Conservation (phyloP, 2,113 vertebrate species). For the Dipodomys spectabilis region DNA sequence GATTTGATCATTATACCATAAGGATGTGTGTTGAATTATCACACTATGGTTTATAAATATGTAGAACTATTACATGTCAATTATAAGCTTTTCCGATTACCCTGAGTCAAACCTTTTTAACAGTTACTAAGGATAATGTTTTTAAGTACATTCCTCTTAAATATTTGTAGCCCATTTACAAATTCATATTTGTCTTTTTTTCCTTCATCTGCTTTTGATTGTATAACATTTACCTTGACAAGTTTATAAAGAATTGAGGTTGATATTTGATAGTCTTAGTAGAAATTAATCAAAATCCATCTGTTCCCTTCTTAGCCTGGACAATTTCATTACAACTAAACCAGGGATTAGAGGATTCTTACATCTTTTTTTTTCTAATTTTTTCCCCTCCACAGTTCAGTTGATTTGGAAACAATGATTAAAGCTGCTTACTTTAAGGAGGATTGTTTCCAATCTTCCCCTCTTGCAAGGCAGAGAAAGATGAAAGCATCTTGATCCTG, state of each 20-base stretch:
- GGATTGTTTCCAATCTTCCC: conserved; percentile 86
- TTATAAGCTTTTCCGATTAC: background rate
- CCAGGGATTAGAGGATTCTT: conserved; percentile 88
- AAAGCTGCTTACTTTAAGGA: conserved; percentile 89
- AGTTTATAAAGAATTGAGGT: conserved; percentile 82
- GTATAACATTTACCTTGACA: conserved; percentile 80
- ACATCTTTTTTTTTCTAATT: conserved; percentile 45
- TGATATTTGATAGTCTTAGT: conserved; percentile 79
- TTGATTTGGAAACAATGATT: conserved; percentile 85
- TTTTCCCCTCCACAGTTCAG: conserved; percentile 73
- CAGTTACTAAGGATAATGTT: background rate
- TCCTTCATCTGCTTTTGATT: conserved; percentile 42
- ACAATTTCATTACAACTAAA: conserved; percentile 90
- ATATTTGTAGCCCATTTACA: conserved; percentile 41
- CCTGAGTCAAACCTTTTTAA: background rate
- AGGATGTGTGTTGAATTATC: background rate
- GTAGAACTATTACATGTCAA: background rate
- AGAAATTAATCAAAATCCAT: conserved; percentile 91
- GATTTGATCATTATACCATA: too few species aligned
- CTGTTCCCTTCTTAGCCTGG: conserved; percentile 87
- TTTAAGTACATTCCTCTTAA: conserved; percentile 44
- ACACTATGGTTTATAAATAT: background rate
- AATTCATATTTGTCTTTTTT: conserved; percentile 60
- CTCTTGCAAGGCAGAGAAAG: conserved; percentile 83
- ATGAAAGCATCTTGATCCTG: conserved; percentile 78